Conservation (phyloP, 2,888 invertebrate species). For the Callosobruchus maculatus region DNA sequence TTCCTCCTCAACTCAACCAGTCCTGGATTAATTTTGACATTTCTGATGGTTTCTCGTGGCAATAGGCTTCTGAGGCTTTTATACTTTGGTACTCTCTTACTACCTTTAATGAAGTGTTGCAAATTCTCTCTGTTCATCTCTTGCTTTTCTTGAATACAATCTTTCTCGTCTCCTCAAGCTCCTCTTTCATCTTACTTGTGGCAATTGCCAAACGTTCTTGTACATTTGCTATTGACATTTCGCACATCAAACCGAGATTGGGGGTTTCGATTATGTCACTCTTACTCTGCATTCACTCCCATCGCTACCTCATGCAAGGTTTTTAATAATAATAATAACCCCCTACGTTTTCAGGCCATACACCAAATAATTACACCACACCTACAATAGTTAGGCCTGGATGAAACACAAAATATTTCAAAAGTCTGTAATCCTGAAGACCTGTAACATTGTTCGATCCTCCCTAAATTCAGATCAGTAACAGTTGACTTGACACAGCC, state of each 20-base stretch:
- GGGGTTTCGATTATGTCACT: constrained; percentile 58
- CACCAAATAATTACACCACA: too few species aligned
- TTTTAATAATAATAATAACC: too few species aligned
- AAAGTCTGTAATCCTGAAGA: too few species aligned
- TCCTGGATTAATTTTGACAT: constrained; percentile 45
- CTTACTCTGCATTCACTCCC: constrained; percentile 43
- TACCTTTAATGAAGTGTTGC: constrained; percentile 49
- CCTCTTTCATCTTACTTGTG: constrained; percentile 54
- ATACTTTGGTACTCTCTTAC: constrained; percentile 41
- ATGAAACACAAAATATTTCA: too few species aligned
- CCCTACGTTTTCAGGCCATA: too few species aligned
- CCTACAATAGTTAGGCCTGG: too few species aligned
- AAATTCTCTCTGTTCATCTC: constrained; percentile 51
- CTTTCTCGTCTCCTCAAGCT: constrained; percentile 52
- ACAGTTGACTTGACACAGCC: too few species aligned
- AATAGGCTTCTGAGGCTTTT: constrained; percentile 10
- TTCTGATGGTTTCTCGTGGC: constrained; percentile 23
- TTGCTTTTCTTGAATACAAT: constrained; percentile 50
- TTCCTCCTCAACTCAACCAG: constrained; percentile 50
- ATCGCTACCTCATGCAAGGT: constrained; percentile 41
- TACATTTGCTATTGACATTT: constrained; percentile 64
- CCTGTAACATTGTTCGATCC: too few species aligned
- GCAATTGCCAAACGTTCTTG: constrained; percentile 54
- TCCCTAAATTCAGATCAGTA: too few species aligned
- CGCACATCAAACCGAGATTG: constrained; percentile 58